Evolutionary conservation across 2,888 invertebrate species (phyloP).

Genomic region (Drosophila meridionalis): DNA sequence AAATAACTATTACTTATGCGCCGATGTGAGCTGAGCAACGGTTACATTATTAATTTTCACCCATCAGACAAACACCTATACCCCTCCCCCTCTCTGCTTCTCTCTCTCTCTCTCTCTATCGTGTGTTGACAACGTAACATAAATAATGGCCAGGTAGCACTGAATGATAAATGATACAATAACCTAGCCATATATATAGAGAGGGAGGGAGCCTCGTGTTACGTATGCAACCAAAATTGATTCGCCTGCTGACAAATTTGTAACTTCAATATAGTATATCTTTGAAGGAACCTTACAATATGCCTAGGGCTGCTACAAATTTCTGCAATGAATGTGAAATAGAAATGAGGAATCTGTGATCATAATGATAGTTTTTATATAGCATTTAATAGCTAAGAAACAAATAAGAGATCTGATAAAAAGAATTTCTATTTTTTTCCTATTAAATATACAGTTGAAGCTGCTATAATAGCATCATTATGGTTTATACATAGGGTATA

Average conservation of each 20-base stretch:
- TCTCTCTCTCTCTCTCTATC: not conserved
- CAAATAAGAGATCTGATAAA: too few relatives aligned
- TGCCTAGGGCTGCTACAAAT: too few relatives aligned
- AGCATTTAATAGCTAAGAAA: too few relatives aligned
- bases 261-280: not conserved
- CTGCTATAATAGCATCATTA: too few relatives aligned
- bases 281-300: not conserved
- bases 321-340: not conserved
- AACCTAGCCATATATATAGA: slow-evolving; percentile 4
- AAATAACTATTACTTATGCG: slow-evolving; percentile 74
- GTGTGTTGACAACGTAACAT: slow-evolving; percentile 40
- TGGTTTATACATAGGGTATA: too few relatives aligned
- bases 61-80: not conserved
- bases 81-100: not conserved
- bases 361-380: not conserved
- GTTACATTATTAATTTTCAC: slow-evolving; percentile 64
- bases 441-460: too few relatives aligned
- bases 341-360: not conserved
- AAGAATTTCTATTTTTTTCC: too few relatives aligned
- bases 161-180: slow-evolving; percentile 47
- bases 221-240: slow-evolving; percentile 13
- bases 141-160: slow-evolving; percentile 44
- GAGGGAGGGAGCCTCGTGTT: not conserved
- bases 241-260: slow-evolving; percentile 14
- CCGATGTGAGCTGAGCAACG: slow-evolving; percentile 58